Conservation (phyloP, 2,797 vertebrate species). For the Phataginus tricuspis region DNA sequence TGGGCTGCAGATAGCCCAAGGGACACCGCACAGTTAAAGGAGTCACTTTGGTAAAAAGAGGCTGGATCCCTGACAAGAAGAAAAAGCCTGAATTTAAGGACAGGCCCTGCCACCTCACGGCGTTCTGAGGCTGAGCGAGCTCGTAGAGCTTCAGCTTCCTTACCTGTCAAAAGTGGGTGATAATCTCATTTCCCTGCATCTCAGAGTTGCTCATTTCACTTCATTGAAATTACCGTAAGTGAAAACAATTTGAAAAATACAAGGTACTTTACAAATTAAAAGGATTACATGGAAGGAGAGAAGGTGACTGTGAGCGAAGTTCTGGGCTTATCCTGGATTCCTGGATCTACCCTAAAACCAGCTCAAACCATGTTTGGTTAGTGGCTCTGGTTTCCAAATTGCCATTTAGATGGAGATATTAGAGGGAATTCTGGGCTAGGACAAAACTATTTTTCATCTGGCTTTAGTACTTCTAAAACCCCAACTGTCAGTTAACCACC, state of each 20-base stretch:
- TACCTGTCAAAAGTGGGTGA: background rate
- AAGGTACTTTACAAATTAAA: background rate
- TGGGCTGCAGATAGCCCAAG: background rate
- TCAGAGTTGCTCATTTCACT: background rate
- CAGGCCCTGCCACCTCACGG: background rate
- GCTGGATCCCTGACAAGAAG: background rate
- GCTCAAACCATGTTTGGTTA: background rate
- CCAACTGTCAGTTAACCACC: background rate
- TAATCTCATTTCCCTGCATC: background rate
- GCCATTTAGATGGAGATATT: background rate
- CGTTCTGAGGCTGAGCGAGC: background rate
- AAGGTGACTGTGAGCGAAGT: background rate
- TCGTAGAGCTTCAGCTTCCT: background rate
- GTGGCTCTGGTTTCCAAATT: background rate
- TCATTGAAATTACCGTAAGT: background rate
- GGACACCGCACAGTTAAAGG: background rate
- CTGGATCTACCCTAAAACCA: slow-evolving; percentile 1
- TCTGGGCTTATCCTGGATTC: background rate
- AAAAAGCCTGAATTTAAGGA: background rate
- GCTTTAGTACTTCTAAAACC: background rate
- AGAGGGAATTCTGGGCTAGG: background rate
- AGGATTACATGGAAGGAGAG: background rate
- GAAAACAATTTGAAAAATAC: background rate
- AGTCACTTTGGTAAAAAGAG: background rate
- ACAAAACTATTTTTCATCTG: background rate